These are phyloP conservation scores for Drosophila erecta DNA, from an alignment of 1,140 invertebrate species.

Conservation along the genomic window DNA sequence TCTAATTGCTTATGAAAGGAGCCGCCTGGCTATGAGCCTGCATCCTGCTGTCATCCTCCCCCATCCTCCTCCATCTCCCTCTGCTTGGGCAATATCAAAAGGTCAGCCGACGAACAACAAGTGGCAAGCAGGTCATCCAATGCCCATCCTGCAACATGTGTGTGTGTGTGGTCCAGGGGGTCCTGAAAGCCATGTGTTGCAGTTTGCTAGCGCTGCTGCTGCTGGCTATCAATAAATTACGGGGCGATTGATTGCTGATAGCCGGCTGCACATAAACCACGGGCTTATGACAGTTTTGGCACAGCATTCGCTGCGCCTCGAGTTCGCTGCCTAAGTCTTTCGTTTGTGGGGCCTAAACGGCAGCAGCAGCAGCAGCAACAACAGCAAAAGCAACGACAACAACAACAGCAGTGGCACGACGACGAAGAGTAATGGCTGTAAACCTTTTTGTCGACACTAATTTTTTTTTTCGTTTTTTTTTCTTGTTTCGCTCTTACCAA, in stretches of 20 bases:
- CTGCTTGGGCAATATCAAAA: slow-evolving; percentile 39
- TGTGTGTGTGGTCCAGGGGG: slow-evolving; percentile 11
- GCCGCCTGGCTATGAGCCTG: slow-evolving; percentile 53
- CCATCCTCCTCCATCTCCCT: slow-evolving; percentile 8
- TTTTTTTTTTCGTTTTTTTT: slow-evolving; percentile 54
- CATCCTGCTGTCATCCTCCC: slow-evolving; percentile 47
- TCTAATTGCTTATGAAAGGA: slow-evolving; percentile 74
- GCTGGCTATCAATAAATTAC: slow-evolving; percentile 76
- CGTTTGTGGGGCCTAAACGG: slow-evolving; percentile 66
- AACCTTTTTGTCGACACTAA: slow-evolving; percentile 84
- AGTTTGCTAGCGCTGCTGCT: slow-evolving; percentile 3
- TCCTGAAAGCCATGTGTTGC: slow-evolving; percentile 33
- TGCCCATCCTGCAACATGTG: slow-evolving; percentile 8
- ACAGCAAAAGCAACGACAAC: slow-evolving; percentile 13
- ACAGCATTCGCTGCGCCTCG: slow-evolving; percentile 40
- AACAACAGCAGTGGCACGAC: slow-evolving; percentile 15
- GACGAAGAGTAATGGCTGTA: slow-evolving; percentile 81
- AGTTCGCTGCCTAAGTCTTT: slow-evolving; percentile 83
- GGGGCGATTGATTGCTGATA: slow-evolving; percentile 77
- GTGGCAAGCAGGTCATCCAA: slow-evolving; percentile 38
- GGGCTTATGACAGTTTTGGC: slow-evolving; percentile 80
- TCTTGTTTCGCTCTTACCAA: slow-evolving; percentile 4
- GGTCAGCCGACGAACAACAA: slow-evolving; percentile 66
- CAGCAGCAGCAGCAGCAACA: slow-evolving; percentile 31
- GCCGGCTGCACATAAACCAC: slow-evolving; percentile 71